Percentiles rank a stretch among this genome's conserved stretches.
phyloP scores from a whole-genome alignment of 2,797 vertebrate species.

The Eleutherodactylus coqui region DNA sequence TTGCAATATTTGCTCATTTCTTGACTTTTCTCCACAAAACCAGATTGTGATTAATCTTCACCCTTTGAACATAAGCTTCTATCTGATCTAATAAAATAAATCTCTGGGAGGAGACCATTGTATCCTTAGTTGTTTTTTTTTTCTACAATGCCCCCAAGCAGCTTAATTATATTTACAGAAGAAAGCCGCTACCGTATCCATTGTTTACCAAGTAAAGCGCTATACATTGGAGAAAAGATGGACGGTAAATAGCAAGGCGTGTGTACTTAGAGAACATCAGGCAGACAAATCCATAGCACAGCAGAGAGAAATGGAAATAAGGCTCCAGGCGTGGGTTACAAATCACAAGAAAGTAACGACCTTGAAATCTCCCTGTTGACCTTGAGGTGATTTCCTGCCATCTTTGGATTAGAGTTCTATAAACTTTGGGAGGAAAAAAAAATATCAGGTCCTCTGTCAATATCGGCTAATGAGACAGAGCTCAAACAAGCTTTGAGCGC shows the following conservation, averaged over 20 bases:
- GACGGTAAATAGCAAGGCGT: conserved; percentile 43
- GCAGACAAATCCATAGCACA: conserved; percentile 34
- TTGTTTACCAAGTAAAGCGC: conserved; percentile 19
- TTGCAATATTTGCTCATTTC: neutral
- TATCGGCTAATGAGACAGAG: conserved; percentile 61
- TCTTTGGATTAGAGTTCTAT: conserved; percentile 53
- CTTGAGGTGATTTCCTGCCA: conserved; percentile 58
- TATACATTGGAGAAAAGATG: neutral
- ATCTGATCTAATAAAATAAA: conserved; percentile 25
- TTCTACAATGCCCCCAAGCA: conserved; percentile 20
- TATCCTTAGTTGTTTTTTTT: neutral
- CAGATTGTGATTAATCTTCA: neutral
- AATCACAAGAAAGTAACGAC: conserved; percentile 49
- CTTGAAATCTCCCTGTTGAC: conserved; percentile 49
- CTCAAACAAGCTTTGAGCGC: conserved; percentile 54
- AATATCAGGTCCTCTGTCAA: conserved; percentile 49
- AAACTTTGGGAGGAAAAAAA: conserved; percentile 49
- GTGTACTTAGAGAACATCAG: conserved; percentile 9
- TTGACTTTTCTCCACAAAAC: neutral
- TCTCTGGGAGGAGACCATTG: neutral
- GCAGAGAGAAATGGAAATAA: conserved; percentile 44
- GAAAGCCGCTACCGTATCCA: neutral
- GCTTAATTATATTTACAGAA: conserved; percentile 21
- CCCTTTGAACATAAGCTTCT: neutral
- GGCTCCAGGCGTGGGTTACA: neutral